Evolutionary conservation across 2,797 vertebrate species (phyloP).

Genomic region (Argyrosomus regius): DNA sequence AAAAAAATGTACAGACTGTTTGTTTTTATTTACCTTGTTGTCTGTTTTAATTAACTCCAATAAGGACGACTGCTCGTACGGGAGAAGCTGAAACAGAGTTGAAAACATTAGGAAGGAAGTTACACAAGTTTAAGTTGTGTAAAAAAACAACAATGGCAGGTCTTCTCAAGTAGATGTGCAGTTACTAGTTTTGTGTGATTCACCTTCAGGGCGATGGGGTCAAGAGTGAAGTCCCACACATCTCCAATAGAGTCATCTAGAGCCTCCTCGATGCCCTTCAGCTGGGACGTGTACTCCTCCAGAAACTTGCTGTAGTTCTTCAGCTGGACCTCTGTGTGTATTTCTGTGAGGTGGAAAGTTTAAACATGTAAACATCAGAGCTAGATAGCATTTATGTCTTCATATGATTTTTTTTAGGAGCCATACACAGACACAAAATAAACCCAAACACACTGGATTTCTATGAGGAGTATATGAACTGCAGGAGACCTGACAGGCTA

Average conservation of each 20-base stretch:
- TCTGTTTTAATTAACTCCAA: slow-evolving; percentile 98
- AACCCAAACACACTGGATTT: neutral
- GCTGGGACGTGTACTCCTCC: slow-evolving; percentile 94
- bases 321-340: slow-evolving; percentile 97
- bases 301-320: slow-evolving; percentile 97
- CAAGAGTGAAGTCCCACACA: slow-evolving; percentile 98
- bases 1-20: neutral
- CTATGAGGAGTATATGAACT: neutral
- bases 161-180: neutral
- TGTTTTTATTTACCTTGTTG: slow-evolving; percentile 90
- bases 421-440: neutral
- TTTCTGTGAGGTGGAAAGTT: slow-evolving; percentile 85
- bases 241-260: slow-evolving; percentile 96
- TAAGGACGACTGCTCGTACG: slow-evolving; percentile 95
- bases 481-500: neutral
- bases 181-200: neutral
- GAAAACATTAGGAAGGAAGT: slow-evolving; percentile 26
- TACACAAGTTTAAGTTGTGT: neutral
- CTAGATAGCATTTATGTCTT: neutral
- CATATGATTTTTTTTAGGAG: neutral
- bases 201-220: slow-evolving; percentile 96
- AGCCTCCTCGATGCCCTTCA: slow-evolving; percentile 95
- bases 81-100: slow-evolving; percentile 88
- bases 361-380: neutral
- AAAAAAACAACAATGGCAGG: neutral